Conservation (phyloP, 1,140 invertebrate species). For the Ostrea denselamellosa region DNA sequence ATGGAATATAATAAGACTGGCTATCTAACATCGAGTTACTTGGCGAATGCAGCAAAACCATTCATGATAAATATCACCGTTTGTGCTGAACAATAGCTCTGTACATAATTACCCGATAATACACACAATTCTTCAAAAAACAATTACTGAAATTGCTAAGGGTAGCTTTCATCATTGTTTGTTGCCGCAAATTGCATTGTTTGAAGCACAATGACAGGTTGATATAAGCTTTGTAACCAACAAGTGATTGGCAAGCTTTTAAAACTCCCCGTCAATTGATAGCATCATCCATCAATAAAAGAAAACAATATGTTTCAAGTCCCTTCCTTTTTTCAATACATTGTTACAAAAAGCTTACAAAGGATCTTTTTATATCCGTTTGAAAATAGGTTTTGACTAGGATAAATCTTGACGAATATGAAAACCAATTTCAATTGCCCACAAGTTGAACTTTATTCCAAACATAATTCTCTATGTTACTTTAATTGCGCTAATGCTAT, state of each 20-base stretch:
- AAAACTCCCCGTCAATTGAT: neutral
- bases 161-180: constrained; percentile 28
- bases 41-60: neutral
- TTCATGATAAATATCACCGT: constrained; percentile 12
- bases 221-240: neutral
- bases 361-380: neutral
- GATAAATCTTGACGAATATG: constrained; percentile 8
- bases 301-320: constrained; percentile 3
- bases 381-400: neutral
- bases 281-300: constrained; percentile 8
- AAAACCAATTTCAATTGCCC: constrained; percentile 35
- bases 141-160: constrained; percentile 10
- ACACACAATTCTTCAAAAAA: constrained; percentile 31
- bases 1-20: neutral
- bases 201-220: constrained; percentile 10
- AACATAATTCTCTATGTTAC: constrained; percentile 20
- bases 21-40: neutral
- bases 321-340: constrained; percentile 25
- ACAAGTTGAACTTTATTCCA: constrained; percentile 36
- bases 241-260: constrained; percentile 18
- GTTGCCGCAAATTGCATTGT: constrained; percentile 7
- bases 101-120: constrained; percentile 19
- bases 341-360: constrained; percentile 11
- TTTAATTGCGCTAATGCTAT: constrained; percentile 38
- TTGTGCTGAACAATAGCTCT: neutral